phyloP scores from a whole-genome alignment of 2,113 vertebrate genomes.

The Furnarius figulus region DNA sequence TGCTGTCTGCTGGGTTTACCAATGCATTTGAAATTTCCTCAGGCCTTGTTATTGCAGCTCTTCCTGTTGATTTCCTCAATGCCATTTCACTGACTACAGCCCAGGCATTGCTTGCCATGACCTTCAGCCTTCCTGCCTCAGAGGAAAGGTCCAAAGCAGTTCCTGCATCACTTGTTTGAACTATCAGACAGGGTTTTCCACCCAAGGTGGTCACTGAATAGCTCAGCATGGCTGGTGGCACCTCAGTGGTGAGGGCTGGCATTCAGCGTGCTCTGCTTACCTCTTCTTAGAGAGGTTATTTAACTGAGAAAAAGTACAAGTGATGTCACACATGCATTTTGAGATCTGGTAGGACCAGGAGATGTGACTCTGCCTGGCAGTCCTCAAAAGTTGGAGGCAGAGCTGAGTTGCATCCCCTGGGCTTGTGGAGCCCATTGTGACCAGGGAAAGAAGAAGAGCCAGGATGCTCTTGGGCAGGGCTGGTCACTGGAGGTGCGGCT shows the following conservation, averaged over 20 bases:
- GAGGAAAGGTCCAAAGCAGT: not conserved
- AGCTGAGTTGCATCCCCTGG: not conserved
- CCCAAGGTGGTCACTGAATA: accelerated
- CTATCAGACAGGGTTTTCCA: not conserved
- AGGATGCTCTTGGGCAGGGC: not conserved
- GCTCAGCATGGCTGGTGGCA: not conserved
- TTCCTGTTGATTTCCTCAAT: not conserved
- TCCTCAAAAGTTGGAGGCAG: not conserved
- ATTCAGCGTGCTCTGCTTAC: not conserved
- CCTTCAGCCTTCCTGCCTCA: not conserved
- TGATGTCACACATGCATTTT: accelerated
- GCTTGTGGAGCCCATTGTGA: not conserved
- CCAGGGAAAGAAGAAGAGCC: not conserved
- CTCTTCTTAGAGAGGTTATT: not conserved
- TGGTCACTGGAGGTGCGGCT: not conserved
- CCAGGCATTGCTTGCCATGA: not conserved
- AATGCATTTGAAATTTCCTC: not conserved
- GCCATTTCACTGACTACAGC: not conserved
- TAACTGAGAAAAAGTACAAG: not conserved
- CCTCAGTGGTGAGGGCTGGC: not conserved
- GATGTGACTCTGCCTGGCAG: not conserved
- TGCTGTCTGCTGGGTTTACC: not conserved
- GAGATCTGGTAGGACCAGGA: not conserved
- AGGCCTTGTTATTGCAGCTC: not conserved
- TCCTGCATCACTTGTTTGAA: not conserved